Conservation (phyloP, 1,140 invertebrate species). For the Sarcophaga peregrina region DNA sequence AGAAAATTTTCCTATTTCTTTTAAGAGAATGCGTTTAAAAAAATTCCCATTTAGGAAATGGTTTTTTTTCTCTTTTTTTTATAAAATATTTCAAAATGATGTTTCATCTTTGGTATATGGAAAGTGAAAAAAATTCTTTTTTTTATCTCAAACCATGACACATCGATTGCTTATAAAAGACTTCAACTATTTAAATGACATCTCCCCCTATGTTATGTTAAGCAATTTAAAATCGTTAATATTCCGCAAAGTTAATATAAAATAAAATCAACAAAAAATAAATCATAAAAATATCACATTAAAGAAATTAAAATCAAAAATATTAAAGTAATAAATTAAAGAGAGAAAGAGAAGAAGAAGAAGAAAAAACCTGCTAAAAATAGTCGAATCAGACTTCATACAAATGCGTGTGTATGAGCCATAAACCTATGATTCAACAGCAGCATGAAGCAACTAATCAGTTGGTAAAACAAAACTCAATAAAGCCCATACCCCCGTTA, state of each 20-base stretch:
- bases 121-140: background rate
- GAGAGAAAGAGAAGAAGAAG: background rate
- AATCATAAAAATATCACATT: background rate
- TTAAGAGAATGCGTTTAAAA: too few relatives aligned
- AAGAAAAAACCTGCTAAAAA: background rate
- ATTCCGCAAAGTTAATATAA: background rate
- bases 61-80: too few relatives aligned
- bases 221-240: background rate
- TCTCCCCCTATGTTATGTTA: background rate
- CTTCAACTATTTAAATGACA: background rate
- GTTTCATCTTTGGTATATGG: background rate
- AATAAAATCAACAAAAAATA: background rate
- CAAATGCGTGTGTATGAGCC: too few relatives aligned
- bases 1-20: too few relatives aligned
- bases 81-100: background rate
- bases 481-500: too few relatives aligned
- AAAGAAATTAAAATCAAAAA: background rate
- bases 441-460: too few relatives aligned
- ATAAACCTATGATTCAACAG: too few relatives aligned
- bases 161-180: background rate
- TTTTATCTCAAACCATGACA: background rate
- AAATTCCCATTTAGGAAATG: background rate
- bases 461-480: too few relatives aligned
- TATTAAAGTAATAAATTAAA: background rate
- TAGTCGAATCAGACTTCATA: too few relatives aligned